Base-by-base conservation (phyloP, 2,113 vertebrate species). In the Xiphophorus hellerii region DNA sequence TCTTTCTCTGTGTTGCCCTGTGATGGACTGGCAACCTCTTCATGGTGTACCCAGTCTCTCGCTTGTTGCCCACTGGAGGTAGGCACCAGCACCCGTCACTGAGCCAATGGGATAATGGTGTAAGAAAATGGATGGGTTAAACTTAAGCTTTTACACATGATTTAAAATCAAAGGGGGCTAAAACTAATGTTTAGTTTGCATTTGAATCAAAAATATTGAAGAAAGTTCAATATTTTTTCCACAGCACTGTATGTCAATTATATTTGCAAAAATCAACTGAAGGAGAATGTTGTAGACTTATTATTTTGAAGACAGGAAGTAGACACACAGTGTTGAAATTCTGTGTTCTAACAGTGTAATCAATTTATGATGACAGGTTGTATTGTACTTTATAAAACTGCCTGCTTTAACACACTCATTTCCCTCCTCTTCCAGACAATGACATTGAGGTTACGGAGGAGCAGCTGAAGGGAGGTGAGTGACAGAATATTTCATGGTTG, bases 391-490 rank as follows among this genome's bases (percentile, higher is more conserved):
- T 78, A 84, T 76, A 28, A 85, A 80, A 80, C 76, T 35, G 12
- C 62, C 28, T 39, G n/a, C 20, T 87, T 74, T 89, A 81, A 89
- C 81, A 81, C 25, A 5, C 70, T 89, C 71, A 63, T 88, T 74
- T 71, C 42, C 75, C 51, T 74, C 58, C 66, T 82, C 70, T 71
- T 60, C 78, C 83, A 94, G 94, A 93, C 88, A 91, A 91, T 70
- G 90, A 94, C 77, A 89, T 88, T 83, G 91, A 94, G 72, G 89
- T 81, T 83, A 76, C 84, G 65, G 92, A 90, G 83, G 80, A 89
- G 82, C 83, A 83, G 77, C 74, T 27, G 77, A 90, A 88, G 83
- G 90, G 82, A 80, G 94, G 94, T 95, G 88, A 94, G 92, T 94
- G 90, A 93, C 88, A 82, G 88, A 86, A 82, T 80, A 88, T 91